Evolutionary conservation across 2,797 vertebrate genomes (phyloP), one percentile per base, ranked within the genome.

Genomic region (Sciurus vulgaris): DNA sequence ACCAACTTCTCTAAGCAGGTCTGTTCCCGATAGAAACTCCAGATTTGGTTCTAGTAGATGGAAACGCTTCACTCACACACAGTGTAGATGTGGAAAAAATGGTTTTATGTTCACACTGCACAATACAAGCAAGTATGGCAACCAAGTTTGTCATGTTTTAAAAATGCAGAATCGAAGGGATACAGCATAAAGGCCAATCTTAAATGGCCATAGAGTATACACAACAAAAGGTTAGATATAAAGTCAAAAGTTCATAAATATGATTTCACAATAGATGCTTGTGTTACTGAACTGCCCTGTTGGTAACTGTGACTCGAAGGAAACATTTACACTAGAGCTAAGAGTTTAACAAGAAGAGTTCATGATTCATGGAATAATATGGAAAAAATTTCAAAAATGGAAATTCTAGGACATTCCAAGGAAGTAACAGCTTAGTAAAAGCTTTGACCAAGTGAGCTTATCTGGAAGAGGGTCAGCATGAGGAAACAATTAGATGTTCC

Each of bases 291-390:
- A 65, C 79, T 26, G 90, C 83, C 91, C 84, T 49, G 5, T 59
- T 95, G 69, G 69, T 93, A 26, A 92, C 28, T 96, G 83, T 85
- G 82, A 91, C 73, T 95, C 15, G 89, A 96, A 97, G 97, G 96
- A 97, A 97, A 97, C 93, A 95, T 97, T 97, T 97, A 97, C 96
- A 96, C 96, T 96, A 94, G 61, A 91, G 89, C 77, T 95, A 70
- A 88, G 95, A 93, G 96, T 95, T 97, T 96, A 97, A 95, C 65
- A 74, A 94, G 95, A 74, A 94, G 95, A 91, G 81, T 93, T 96
- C 94, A 90, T 93, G 63, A 96, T 94, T 96, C 93, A 82, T 87
- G 76, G 67, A 96, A 70, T 81, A 93, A 95, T 82, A 91, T 30
- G 97, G 96, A 97, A 98, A 97, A 95, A 81, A 96, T 97, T 47